Base-by-base conservation (phyloP, 2,113 vertebrate species). In the Oryzias woworae region DNA sequence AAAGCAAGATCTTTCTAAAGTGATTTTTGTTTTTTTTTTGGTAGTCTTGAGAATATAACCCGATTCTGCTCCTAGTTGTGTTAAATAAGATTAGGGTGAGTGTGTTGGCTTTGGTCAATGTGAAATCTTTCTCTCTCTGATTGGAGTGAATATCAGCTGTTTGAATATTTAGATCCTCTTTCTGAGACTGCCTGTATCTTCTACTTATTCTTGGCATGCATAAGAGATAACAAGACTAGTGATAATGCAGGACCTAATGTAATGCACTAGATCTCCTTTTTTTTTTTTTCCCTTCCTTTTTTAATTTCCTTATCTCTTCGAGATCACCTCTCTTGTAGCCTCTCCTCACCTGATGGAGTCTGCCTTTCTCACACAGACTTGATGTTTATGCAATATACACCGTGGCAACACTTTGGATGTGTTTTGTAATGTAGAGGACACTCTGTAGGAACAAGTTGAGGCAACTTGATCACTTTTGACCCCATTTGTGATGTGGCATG, bases 181-280 rank as follows among this genome's bases (percentile, higher is more conserved):
- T 86, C 85, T 88, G 78, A 85, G 87, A 89, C 85, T 88, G 88
- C 88, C 88, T 88, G 86, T 80, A 87, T 86, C 87, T 85, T 89
- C 79, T 87, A 85, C 92, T 95, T 95, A 94, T 96, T 94, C 94
- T 96, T 94, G 95, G 94, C 93, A 95, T 96, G 97, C 96, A 95
- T 98, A 95, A 93, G 57, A 93, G 94, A 95, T 94, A 89, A 94
- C 93, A 93, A 91, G 89, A 77, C 85, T 89, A 85, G 86, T 87
- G 93, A 95, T 93, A 91, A 96, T 94, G 94, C 94, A 96, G 95
- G 95, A 95, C 95, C 94, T 93, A 92, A 93, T 92, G 94, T 95
- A 84, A 89, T 92, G 94, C 94, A 95, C 93, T 94, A 96, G 94
- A 94, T 92, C 94, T 93, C 93, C 93, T 93, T 94, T 91, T 92